Evolutionary conservation across 2,113 vertebrate species (phyloP).

Genomic region (Dipodomys ordii): DNA sequence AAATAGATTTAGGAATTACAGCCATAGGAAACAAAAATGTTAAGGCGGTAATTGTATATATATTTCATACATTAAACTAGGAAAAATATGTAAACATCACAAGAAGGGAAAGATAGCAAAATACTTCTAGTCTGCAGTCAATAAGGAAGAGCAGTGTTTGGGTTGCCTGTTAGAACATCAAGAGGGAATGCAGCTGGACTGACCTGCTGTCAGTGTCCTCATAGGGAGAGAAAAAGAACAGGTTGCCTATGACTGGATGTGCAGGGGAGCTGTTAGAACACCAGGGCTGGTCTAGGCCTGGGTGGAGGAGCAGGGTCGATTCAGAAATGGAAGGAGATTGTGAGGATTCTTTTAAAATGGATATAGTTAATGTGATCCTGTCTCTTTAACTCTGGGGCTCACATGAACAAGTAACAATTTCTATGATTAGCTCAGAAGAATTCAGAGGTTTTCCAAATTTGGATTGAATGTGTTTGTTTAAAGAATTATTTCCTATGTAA

Average conservation of each 20-base stretch:
- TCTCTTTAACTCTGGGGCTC: not conserved
- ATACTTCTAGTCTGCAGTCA: not conserved
- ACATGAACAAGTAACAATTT: not conserved
- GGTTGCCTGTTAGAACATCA: not conserved
- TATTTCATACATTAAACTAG: not conserved
- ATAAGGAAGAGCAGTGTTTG: not conserved
- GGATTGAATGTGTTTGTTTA: conserved; percentile 48
- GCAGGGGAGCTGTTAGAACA: not conserved
- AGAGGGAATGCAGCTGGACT: not conserved
- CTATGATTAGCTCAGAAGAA: conserved; percentile 52
- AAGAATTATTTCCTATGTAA: conserved; percentile 65
- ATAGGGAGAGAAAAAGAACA: not conserved
- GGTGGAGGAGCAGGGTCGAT: not conserved
- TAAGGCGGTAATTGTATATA: not conserved
- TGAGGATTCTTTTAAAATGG: not conserved
- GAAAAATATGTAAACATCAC: not conserved
- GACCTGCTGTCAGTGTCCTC: not conserved
- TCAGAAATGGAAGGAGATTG: not conserved
- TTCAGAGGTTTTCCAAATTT: conserved; percentile 56
- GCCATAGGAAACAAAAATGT: not conserved
- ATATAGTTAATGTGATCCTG: not conserved
- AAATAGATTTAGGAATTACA: conserved; percentile 5
- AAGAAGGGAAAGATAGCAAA: not conserved
- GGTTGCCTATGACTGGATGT: not conserved
- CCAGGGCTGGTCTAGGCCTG: not conserved